Evolutionary conservation across 2,888 invertebrate species (phyloP), one percentile per base, ranked within the genome.

Genomic region (Pseudococcus viburni): DNA sequence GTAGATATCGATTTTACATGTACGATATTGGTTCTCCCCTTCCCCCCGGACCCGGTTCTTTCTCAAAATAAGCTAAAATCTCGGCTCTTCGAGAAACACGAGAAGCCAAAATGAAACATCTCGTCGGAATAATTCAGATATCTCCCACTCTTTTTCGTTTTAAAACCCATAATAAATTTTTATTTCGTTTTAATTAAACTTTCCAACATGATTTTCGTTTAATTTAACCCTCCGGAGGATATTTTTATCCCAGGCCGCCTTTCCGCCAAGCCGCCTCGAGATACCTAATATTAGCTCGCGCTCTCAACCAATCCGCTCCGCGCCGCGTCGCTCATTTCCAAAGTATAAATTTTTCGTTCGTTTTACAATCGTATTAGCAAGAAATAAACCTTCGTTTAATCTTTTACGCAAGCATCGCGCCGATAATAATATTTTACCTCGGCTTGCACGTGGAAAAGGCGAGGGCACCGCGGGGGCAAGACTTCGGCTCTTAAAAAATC

Each of bases 171-270:
- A 83, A 83, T 83, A 83, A 83, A 83, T 83, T 83, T 83, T 83
- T 83, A 83, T 83, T 83, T 46, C 9, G 19, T 83, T 83, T 83
- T 83, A 83, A 83, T 83, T 83, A 83, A 83, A 83, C 42, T 83
- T 83, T 46, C 22, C 42, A 46, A 83, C 80, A 46, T 12, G 46
- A 83, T 9, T 46, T 83, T 46, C 19, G 46, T 83, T 83, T 83
- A 83, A 83, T 83, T 83, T 46, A 42, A 83, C 33, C 46, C 46
- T 73, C 73, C 17, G 26, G 73, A 33, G 39, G 73, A 73, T 73
- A 33, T 33, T 73, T 73, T 73, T 73, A 64, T 64, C 64, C 22
- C 9, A 1, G 0, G 64, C 9, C 22, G 11, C 64, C 12, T 19
- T 64, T 42, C 5, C 26, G 26, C 26, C 26, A 3, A 33, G 42